phyloP scores from a whole-genome alignment of 2,888 invertebrate genomes.

The Sarcophaga rosellei region DNA sequence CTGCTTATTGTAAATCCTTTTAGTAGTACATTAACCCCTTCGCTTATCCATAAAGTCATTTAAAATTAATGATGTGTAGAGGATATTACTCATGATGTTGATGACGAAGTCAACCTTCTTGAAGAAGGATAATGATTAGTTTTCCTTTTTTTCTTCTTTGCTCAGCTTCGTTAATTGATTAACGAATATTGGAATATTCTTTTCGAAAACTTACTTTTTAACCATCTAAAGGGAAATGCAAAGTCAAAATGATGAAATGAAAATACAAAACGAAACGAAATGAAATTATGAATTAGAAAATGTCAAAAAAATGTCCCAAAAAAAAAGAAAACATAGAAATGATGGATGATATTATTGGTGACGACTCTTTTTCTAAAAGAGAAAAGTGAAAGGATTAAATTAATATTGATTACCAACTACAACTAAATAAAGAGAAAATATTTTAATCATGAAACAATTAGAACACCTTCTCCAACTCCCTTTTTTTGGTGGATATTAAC shows the following conservation, averaged over 20 bases:
- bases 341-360: slow-evolving; percentile 41
- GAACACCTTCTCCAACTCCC: not conserved
- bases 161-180: not conserved
- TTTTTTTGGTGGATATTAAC: not conserved
- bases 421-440: not conserved
- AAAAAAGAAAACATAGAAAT: slow-evolving; percentile 39
- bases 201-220: not conserved
- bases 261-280: slow-evolving; percentile 19
- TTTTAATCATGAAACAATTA: not conserved
- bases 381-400: slow-evolving; percentile 51
- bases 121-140: not conserved
- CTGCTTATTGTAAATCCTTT: not conserved
- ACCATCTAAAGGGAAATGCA: not conserved
- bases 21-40: not conserved
- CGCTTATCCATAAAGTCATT: slow-evolving; percentile 50
- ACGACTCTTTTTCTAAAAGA: not conserved
- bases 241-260: slow-evolving; percentile 43
- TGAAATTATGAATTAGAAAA: slow-evolving; percentile 44
- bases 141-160: not conserved
- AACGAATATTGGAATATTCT: not conserved
- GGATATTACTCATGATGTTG: not conserved
- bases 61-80: slow-evolving; percentile 35
- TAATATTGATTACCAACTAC: slow-evolving; percentile 54
- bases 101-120: not conserved
- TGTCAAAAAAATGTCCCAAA: slow-evolving; percentile 27